Evolutionary conservation across 2,888 invertebrate species (phyloP).

Genomic region (Hybos culiciformis): DNA sequence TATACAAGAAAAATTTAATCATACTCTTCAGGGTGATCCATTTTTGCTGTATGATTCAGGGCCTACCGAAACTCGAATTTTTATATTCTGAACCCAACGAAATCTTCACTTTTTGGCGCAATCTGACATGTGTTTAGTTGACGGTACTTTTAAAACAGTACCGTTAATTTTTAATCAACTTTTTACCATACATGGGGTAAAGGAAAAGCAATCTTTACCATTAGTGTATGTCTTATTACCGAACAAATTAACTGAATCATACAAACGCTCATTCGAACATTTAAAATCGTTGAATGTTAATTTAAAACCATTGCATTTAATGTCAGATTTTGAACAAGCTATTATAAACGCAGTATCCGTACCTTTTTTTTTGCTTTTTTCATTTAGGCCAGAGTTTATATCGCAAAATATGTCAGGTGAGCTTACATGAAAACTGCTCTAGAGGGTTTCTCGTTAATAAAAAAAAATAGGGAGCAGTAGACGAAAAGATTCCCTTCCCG

Average conservation of each 20-base stretch:
- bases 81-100: background rate
- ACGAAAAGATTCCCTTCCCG: no score
- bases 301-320: no score
- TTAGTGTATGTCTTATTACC: background rate
- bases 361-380: background rate
- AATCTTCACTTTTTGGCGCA: background rate
- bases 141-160: no score
- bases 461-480: no score
- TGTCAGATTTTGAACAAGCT: background rate
- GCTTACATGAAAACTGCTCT: no score
- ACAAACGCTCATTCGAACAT: no score
- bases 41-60: background rate
- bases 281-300: no score
- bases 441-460: no score
- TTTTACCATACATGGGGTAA: no score
- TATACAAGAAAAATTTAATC: background rate
- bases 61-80: background rate
- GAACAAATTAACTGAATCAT: background rate
- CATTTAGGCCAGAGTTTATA: no score
- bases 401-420: no score
- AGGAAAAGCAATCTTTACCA: conserved; percentile 1
- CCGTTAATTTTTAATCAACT: no score
- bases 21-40: background rate
- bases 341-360: conserved; percentile 4
- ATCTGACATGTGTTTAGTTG: background rate